phyloP scores from a whole-genome alignment of 1,140 invertebrate species.

The Drosophila setifemur region DNA sequence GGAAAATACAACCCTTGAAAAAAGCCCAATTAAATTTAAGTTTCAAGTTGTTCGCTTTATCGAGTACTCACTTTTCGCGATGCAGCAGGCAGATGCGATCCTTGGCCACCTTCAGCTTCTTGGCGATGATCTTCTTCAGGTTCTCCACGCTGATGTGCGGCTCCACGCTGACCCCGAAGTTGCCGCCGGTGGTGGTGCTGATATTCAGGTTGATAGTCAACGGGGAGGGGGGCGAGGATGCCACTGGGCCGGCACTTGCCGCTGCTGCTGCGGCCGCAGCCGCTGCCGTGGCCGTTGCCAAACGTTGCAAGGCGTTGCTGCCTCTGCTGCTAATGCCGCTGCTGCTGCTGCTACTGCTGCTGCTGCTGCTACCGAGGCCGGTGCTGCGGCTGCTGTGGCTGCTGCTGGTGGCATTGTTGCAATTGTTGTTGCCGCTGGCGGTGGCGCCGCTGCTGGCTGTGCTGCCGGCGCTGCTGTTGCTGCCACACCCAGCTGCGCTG shows the following conservation, averaged over 20 bases:
- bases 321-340: background rate
- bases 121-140: slow-evolving; percentile 95
- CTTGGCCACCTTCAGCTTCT: slow-evolving; percentile 94
- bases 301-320: slow-evolving; percentile 37
- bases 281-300: slow-evolving; percentile 26
- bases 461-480: slow-evolving; percentile 28
- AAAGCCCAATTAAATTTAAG: background rate
- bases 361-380: slow-evolving; percentile 32
- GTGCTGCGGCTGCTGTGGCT: slow-evolving; percentile 29
- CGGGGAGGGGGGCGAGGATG: slow-evolving; percentile 20
- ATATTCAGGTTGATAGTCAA: slow-evolving; percentile 89
- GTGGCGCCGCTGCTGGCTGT: slow-evolving; percentile 1
- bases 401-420: too few species aligned
- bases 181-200: slow-evolving; percentile 94
- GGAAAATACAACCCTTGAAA: background rate
- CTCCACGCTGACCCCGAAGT: slow-evolving; percentile 91
- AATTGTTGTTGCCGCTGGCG: slow-evolving; percentile 13
- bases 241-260: slow-evolving; percentile 1
- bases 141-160: slow-evolving; percentile 91
- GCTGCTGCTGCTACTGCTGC: slow-evolving; percentile 16
- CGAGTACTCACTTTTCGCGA: slow-evolving; percentile 93
- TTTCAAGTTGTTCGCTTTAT: too few species aligned
- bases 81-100: slow-evolving; percentile 95
- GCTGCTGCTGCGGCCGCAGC: background rate
- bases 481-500: slow-evolving; percentile 38